Evolutionary conservation across 2,888 invertebrate genomes (phyloP).

Genomic region (Eubasilissa splendida): DNA sequence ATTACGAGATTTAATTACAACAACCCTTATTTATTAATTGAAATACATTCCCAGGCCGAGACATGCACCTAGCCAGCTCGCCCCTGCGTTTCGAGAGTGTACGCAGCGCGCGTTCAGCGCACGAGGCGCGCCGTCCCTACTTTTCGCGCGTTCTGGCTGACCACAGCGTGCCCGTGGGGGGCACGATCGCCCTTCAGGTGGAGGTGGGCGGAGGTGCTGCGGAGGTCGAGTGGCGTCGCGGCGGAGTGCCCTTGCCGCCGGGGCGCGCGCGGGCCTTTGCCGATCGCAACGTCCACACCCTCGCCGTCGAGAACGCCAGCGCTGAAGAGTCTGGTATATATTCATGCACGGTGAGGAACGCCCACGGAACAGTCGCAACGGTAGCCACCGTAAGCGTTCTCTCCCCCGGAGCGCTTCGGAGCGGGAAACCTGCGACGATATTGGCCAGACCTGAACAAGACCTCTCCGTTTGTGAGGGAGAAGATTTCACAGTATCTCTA

Average conservation of each 20-base stretch:
- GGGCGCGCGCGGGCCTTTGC: constrained; percentile 79
- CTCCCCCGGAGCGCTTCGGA: constrained; percentile 72
- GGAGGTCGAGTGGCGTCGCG: constrained; percentile 83
- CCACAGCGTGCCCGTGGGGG: constrained; percentile 82
- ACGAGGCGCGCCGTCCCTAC: constrained; percentile 71
- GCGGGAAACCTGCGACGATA: constrained; percentile 85
- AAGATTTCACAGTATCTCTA: constrained; percentile 88
- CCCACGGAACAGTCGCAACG: constrained; percentile 82
- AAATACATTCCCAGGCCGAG: constrained; percentile 42
- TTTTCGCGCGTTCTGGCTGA: constrained; percentile 80
- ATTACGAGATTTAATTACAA: no score
- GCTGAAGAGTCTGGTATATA: constrained; percentile 84
- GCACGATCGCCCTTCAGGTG: constrained; percentile 87
- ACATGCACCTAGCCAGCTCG: constrained; percentile 55
- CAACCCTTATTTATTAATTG: no score
- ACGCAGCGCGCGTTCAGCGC: constrained; percentile 46
- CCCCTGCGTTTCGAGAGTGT: constrained; percentile 53
- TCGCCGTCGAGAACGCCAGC: constrained; percentile 81
- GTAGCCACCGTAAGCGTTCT: constrained; percentile 82
- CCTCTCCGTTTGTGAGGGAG: constrained; percentile 82
- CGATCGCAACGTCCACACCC: constrained; percentile 80
- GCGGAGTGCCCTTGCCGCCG: constrained; percentile 73
- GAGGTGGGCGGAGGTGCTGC: constrained; percentile 64
- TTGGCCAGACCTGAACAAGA: constrained; percentile 85
- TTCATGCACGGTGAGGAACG: constrained; percentile 83